These are phyloP conservation scores for Pelusios castaneus DNA, from an alignment of 2,113 vertebrate genomes.

Conservation along the genomic window DNA sequence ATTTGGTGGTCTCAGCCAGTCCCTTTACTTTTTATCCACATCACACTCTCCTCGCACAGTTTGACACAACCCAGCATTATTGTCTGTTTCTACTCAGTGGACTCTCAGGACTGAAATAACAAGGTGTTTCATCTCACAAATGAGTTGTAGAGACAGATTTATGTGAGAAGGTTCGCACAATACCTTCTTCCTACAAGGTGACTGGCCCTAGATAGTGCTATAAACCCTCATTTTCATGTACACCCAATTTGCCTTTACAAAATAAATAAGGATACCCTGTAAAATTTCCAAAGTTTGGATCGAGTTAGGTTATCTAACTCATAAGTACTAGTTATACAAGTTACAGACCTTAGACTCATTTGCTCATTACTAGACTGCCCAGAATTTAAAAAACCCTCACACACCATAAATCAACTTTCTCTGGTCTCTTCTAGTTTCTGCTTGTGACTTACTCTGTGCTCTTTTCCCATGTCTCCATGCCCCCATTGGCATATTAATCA, in stretches of 20 bases:
- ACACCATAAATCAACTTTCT: background rate
- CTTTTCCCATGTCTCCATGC: background rate
- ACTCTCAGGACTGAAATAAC: constrained; percentile 62
- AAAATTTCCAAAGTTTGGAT: background rate
- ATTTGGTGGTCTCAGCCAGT: constrained; percentile 68
- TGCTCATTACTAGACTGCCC: background rate
- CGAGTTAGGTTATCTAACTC: background rate
- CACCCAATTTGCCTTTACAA: background rate
- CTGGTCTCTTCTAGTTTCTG: background rate
- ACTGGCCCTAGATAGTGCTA: background rate
- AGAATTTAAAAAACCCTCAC: constrained; percentile 26
- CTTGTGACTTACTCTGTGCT: background rate
- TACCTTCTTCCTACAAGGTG: background rate
- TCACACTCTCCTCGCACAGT: background rate
- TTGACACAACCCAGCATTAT: constrained; percentile 57
- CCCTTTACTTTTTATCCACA: constrained; percentile 27
- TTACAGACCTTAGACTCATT: background rate
- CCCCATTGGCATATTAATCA: background rate
- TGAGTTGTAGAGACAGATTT: background rate
- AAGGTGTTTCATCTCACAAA: constrained; percentile 15
- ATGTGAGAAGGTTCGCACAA: background rate
- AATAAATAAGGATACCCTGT: background rate
- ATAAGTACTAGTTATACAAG: background rate
- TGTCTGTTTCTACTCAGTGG: constrained; percentile 44
- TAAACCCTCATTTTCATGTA: background rate